Evolutionary conservation across 2,888 invertebrate genomes (phyloP), one percentile per base, ranked within the genome.

Genomic region (Lobophora halterata): DNA sequence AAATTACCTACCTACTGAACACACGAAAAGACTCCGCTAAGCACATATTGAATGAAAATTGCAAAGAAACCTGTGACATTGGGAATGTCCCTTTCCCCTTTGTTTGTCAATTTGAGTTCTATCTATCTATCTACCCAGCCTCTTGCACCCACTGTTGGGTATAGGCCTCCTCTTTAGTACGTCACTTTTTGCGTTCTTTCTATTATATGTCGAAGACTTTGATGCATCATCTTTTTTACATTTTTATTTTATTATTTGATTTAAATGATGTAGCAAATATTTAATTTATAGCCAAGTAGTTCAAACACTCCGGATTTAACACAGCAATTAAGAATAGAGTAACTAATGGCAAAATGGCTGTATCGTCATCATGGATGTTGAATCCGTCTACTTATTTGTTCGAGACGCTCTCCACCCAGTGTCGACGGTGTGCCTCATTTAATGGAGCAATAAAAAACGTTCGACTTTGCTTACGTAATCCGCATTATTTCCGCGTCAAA

Each of bases 361-460:
- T 71, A 73, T 75, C n/a, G n/a, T n/a, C n/a, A n/a, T n/a, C 65
- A 65, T 71, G 64, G 65, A 66, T 65, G 66, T 65, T 65, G 63
- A 69, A 74, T 69, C 68, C 63, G 66, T 74, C n/a, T n/a, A n/a
- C n/a, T 76, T 78, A 75, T 79, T 79, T 75, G 75, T 71, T 58
- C 61, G 65, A 72, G 65, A 71, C 70, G 70, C 72, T 78, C 71
- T 79, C 79, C 81, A 83, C 82, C 82, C 82, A 72, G 58, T 64
- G 68, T 61, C 65, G 71, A 65, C 75, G 65, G 73, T 71, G 83
- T 80, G 85, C 86, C 83, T 85, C 83, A 79, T 85, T 82, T 83
- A 81, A 83, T 83, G 71, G 79, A 75, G 80, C 78, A 81, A 83
- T 86, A 86, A 86, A 86, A 86, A 86, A 83, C 78, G 79, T 81